A percentile compares a stretch with the other conserved stretches of the same genome.
Conservation (phyloP, 2,113 vertebrate species). For the Mus musculus region DNA sequence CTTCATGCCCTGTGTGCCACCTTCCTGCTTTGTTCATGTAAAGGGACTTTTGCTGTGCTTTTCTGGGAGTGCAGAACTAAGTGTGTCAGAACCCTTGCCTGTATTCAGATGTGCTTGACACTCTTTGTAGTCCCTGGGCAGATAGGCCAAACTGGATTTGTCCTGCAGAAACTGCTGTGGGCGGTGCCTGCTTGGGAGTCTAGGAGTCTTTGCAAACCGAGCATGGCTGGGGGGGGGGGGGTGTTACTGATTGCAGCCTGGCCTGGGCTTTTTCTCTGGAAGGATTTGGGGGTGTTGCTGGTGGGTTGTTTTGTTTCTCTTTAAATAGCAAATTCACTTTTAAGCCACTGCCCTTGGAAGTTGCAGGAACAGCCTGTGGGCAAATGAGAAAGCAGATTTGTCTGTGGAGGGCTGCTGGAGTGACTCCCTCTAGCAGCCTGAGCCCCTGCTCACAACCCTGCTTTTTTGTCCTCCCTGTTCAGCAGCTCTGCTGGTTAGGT, state of each 20-base stretch:
- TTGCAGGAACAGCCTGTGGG: neutral
- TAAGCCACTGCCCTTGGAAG: neutral
- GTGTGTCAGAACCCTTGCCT: neutral
- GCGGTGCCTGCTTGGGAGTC: neutral
- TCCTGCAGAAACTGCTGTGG: slow-evolving; percentile 40
- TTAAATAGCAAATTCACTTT: neutral
- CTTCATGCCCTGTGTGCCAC: neutral
- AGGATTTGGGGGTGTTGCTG: neutral
- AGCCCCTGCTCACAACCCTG: too few species aligned
- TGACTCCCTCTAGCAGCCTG: too few species aligned
- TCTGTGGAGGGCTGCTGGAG: neutral
- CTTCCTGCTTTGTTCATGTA: neutral
- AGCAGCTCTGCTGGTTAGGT: neutral
- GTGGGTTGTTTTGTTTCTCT: too few species aligned
- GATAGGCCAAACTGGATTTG: neutral
- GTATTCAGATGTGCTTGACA: neutral
- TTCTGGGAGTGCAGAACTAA: neutral
- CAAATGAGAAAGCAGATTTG: neutral
- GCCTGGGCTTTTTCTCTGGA: too few species aligned
- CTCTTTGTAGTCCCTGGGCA: neutral
- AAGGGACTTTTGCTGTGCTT: neutral
- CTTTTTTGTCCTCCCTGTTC: neutral
- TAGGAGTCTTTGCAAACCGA: slow-evolving; percentile 39
- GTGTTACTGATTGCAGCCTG: slow-evolving; percentile 36
- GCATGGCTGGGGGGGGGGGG: slow-evolving; percentile 57